These are phyloP conservation scores for Brachycybe producta DNA, from an alignment of 2,888 invertebrate species.

Conservation along the genomic window DNA sequence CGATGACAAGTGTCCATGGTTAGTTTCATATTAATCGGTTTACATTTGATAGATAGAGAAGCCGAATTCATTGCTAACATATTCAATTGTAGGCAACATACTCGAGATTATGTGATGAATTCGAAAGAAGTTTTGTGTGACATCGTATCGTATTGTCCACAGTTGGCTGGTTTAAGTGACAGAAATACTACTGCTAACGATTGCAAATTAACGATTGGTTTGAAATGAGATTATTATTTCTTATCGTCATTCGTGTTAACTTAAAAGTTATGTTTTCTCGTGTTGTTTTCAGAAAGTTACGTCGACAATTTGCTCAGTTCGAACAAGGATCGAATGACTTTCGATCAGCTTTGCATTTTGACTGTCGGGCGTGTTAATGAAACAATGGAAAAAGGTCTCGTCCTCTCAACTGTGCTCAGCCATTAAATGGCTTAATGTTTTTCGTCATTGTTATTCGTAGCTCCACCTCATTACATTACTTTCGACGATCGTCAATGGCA, in stretches of 20 bases:
- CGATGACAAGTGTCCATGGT: constrained; percentile 22
- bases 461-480: constrained; percentile 12
- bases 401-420: no score
- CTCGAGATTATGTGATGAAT: constrained; percentile 25
- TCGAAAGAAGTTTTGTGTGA: constrained; percentile 30
- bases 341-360: constrained; percentile 13
- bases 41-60: neutral
- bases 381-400: constrained; percentile 10
- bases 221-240: neutral
- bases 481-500: neutral
- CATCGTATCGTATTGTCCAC: constrained; percentile 30
- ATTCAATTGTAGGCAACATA: constrained; percentile 17
- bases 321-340: constrained; percentile 15
- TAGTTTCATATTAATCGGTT: neutral
- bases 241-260: no score
- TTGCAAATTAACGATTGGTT: neutral
- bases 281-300: constrained; percentile 11
- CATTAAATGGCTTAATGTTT: no score
- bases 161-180: constrained; percentile 23
- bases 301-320: constrained; percentile 19
- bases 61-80: neutral
- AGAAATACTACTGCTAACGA: constrained; percentile 7
- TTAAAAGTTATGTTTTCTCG: constrained; percentile 1
- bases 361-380: constrained; percentile 16
- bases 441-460: constrained; percentile 1